Evolutionary conservation across 2,888 invertebrate genomes (phyloP), one percentile per base, ranked within the genome.

Genomic region (Boloria selene): DNA sequence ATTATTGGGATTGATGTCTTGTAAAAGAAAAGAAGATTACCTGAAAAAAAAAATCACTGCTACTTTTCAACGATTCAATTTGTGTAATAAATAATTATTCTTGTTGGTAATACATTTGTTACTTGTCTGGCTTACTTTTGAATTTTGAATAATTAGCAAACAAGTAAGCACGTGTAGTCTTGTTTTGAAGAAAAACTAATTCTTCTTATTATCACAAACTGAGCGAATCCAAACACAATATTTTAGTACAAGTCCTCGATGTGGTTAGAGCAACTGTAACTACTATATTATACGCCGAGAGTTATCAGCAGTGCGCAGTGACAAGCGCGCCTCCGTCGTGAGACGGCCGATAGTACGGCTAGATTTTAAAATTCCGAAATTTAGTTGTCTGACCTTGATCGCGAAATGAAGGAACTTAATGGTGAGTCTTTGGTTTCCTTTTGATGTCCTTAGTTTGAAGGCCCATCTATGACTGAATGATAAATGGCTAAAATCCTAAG

Each of bases 201-300:
- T 38, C 31, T 38, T 38, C 10, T 31, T 53, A 3, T 14, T 53
- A 31, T 6, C 17, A 54, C 4, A n/a, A 7, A 4, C 17, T 54
- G 14, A 52, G 60, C 63, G 52, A 65, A 62, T 56, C 52, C 14
- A 56, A 63, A 53, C 45, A 53, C 53, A 42, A 68, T 67, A 61
- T 65, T 63, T 61, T 44, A 58, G 42, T 54, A n/a, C 67, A 72
- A 22, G 22, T 70, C 73, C 70, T 70, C 73, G 74, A 71, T 69
- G 69, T 68, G 67, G 70, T 71, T 66, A 72, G 67, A 62, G 59
- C 52, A 59, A 47, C 58, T 52, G 31, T 63, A 66, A 60, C 58
- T 61, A 51, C 67, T 76, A 73, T 74, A 76, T 73, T 76, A 75
- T 67, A 69, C 49, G 69, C 69, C 26, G 73, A 67, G 65, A 64